A percentile compares a stretch with the other conserved stretches of the same genome.
phyloP scores from a whole-genome alignment of 23 tunicate species.

The Trididemnum nubilum region DNA sequence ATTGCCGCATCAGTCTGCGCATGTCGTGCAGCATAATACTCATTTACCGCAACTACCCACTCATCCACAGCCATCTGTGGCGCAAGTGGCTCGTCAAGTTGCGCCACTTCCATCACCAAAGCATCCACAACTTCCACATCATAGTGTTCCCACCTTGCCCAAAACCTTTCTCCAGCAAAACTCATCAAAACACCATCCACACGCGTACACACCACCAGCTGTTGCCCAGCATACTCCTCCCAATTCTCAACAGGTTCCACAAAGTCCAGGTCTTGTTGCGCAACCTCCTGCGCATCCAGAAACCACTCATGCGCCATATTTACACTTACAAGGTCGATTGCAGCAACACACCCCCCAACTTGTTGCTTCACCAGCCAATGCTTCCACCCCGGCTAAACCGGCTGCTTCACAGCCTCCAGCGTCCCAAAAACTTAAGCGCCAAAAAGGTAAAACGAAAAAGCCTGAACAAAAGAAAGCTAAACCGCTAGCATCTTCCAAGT shows the following conservation, averaged over 20 bases:
- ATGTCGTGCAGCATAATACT: not conserved
- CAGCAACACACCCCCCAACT: not conserved
- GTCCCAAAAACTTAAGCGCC: not conserved
- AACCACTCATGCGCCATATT: not conserved
- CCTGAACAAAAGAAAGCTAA: not conserved
- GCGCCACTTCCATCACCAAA: not conserved
- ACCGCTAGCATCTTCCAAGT: not conserved
- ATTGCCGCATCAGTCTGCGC: not conserved
- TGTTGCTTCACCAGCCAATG: not conserved
- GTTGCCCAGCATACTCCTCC: conserved; percentile 5
- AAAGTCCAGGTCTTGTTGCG: not conserved
- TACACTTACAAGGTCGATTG: not conserved
- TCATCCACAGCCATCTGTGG: not conserved
- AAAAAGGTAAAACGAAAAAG: not conserved
- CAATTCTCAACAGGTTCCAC: not conserved
- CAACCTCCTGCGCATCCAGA: conserved; percentile 8
- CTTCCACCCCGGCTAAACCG: not conserved
- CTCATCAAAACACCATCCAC: not conserved
- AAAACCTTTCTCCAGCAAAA: not conserved
- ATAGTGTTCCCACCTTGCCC: not conserved
- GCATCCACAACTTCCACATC: not conserved
- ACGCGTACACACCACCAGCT: not conserved
- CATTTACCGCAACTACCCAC: not conserved
- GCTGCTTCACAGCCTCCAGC: not conserved
- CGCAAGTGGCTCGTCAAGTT: not conserved